Conservation (phyloP, 2,888 invertebrate genomes). For the Dryobotodes eremita region DNA sequence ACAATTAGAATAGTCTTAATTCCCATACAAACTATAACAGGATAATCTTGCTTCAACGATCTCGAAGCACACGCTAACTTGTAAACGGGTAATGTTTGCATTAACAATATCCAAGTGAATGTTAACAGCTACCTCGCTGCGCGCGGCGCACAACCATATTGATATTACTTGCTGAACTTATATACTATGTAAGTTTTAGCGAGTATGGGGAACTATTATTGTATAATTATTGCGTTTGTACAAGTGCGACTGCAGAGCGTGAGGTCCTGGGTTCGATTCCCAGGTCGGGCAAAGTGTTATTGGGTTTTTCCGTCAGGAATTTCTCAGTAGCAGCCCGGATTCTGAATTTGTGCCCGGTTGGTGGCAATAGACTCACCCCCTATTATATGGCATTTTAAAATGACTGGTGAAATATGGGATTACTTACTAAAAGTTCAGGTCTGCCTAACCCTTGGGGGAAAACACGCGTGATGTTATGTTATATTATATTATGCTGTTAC, state of each 20-base stretch:
- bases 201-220: not conserved
- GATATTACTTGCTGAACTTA: conserved; percentile 34
- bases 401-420: not conserved
- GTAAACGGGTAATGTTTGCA: conserved; percentile 32
- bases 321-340: too few species aligned
- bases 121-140: conserved; percentile 20
- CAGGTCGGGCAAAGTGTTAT: too few species aligned
- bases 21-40: not conserved
- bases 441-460: not conserved
- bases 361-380: too few species aligned
- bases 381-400: not conserved
- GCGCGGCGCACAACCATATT: conserved; percentile 1
- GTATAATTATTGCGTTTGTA: not conserved
- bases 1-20: not conserved
- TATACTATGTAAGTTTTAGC: not conserved
- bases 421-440: not conserved
- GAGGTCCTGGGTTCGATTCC: not conserved
- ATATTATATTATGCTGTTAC: not conserved
- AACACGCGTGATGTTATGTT: not conserved
- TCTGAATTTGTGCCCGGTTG: not conserved
- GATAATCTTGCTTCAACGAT: conserved; percentile 8
- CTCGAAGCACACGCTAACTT: conserved; percentile 5
- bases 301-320: not conserved
- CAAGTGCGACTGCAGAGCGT: not conserved
- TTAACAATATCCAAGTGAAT: conserved; percentile 33